Conservation (phyloP, 2,888 invertebrate genomes). For the Apamea monoglypha region DNA sequence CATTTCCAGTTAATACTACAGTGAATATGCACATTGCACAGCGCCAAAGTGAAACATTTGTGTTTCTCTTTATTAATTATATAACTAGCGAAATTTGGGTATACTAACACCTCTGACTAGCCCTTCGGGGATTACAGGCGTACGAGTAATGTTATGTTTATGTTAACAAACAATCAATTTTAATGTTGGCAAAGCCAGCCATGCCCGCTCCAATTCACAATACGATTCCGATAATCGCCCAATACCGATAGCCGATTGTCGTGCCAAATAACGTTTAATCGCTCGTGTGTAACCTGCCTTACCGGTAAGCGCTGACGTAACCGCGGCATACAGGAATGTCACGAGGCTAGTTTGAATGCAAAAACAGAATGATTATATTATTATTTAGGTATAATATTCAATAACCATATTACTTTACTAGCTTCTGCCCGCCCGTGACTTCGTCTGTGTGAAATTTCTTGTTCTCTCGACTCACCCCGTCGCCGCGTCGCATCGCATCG, state of each 20-base stretch:
- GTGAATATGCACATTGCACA: no score
- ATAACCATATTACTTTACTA: constrained; percentile 8
- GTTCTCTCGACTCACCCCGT: not conserved
- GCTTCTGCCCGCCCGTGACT: not conserved
- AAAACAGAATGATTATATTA: constrained; percentile 43
- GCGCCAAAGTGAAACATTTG: no score
- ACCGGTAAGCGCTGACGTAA: constrained; percentile 59
- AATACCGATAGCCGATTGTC: constrained; percentile 11
- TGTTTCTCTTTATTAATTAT: no score
- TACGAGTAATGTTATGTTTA: not conserved
- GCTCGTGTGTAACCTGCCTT: constrained; percentile 45
- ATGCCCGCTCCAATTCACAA: not conserved
- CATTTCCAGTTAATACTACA: no score
- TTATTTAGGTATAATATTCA: constrained; percentile 20
- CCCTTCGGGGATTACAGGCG: not conserved
- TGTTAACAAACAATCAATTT: constrained; percentile 21
- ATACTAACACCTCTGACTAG: not conserved
- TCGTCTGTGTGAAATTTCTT: not conserved
- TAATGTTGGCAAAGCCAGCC: constrained; percentile 12
- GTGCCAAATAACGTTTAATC: constrained; percentile 38
- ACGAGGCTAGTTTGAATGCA: constrained; percentile 56
- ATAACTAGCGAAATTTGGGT: not conserved
- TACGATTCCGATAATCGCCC: constrained; percentile 31
- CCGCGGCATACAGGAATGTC: constrained; percentile 53
- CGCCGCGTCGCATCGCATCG: not conserved